Evolutionary conservation across 2,797 vertebrate species (phyloP).

Genomic region (Hephaestus fuliginosus): DNA sequence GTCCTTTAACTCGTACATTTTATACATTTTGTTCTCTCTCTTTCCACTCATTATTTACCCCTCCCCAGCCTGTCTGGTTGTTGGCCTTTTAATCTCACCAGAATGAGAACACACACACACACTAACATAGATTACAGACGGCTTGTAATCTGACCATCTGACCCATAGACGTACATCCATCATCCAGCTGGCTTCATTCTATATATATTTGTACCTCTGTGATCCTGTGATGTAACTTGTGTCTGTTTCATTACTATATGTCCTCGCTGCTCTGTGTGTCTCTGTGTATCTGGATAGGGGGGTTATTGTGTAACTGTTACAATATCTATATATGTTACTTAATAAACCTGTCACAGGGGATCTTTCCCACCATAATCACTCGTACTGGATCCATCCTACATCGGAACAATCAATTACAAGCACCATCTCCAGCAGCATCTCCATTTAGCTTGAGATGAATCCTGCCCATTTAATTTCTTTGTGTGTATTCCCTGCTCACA

Average conservation of each 20-base stretch:
- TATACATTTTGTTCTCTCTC: constrained; percentile 34
- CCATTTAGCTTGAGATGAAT: constrained; percentile 14
- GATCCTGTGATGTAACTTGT: constrained; percentile 65
- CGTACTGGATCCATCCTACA: constrained; percentile 31
- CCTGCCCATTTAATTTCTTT: constrained; percentile 39
- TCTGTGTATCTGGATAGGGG: constrained; percentile 13
- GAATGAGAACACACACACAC: constrained; percentile 50
- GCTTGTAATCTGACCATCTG: constrained; percentile 76
- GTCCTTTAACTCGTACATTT: constrained; percentile 26
- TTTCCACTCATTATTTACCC: constrained; percentile 30
- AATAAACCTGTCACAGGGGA: constrained; percentile 38
- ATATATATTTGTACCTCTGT: constrained; percentile 38
- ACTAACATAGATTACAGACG: constrained; percentile 68
- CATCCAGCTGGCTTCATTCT: constrained; percentile 45
- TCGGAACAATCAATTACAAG: constrained; percentile 54
- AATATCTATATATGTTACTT: constrained; percentile 4
- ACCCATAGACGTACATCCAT: constrained; percentile 73
- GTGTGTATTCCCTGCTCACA: constrained; percentile 47
- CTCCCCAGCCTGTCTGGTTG: constrained; percentile 47
- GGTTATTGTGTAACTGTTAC: constrained; percentile 30
- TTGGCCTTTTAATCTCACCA: constrained; percentile 61
- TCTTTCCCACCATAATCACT: constrained; percentile 47
- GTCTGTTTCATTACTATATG: constrained; percentile 11
- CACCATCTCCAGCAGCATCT: constrained; percentile 8
- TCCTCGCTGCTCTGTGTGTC: background rate